Percentiles rank a stretch among this genome's conserved stretches.
phyloP scores from a whole-genome alignment of 2,113 vertebrate species.

The Crypturellus undulatus region DNA sequence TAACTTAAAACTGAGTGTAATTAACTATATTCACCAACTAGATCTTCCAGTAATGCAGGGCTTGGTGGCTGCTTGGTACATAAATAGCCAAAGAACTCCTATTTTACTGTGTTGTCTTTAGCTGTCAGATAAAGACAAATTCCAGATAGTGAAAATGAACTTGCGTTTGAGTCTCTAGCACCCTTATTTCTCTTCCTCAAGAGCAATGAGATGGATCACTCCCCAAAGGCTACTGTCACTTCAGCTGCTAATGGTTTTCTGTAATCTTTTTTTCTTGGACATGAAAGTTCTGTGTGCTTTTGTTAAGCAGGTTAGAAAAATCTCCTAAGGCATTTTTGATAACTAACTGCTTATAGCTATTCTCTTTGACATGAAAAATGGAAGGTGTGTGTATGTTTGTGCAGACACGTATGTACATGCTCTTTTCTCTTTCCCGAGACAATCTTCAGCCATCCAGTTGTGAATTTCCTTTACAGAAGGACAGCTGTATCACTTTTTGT shows the following conservation, averaged over 20 bases:
- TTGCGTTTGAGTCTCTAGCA: conserved; percentile 16
- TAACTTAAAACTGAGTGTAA: conserved; percentile 12
- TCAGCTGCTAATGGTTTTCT: conserved; percentile 72
- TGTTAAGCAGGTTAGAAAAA: conserved; percentile 50
- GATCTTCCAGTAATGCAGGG: conserved; percentile 44
- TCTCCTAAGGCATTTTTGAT: conserved; percentile 36
- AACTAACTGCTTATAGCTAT: conserved; percentile 13
- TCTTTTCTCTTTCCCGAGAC: not conserved
- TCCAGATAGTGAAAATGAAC: conserved; percentile 62
- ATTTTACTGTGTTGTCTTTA: conserved; percentile 57
- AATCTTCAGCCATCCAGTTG: not conserved
- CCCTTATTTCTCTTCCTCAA: conserved; percentile 50
- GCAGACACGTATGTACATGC: not conserved
- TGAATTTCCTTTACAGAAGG: not conserved
- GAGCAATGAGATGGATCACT: conserved; percentile 48
- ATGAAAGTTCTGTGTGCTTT: conserved; percentile 46
- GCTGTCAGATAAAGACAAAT: conserved; percentile 66
- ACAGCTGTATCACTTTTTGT: not conserved
- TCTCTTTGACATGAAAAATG: not conserved
- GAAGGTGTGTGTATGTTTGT: not conserved
- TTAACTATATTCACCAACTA: conserved; percentile 41
- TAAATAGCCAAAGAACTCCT: conserved; percentile 41
- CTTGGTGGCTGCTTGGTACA: conserved; percentile 27
- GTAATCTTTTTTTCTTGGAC: conserved; percentile 59
- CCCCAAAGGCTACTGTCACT: conserved; percentile 62